Base-by-base conservation (phyloP, 2,888 invertebrate species). In the Chloroclystis v-ata region DNA sequence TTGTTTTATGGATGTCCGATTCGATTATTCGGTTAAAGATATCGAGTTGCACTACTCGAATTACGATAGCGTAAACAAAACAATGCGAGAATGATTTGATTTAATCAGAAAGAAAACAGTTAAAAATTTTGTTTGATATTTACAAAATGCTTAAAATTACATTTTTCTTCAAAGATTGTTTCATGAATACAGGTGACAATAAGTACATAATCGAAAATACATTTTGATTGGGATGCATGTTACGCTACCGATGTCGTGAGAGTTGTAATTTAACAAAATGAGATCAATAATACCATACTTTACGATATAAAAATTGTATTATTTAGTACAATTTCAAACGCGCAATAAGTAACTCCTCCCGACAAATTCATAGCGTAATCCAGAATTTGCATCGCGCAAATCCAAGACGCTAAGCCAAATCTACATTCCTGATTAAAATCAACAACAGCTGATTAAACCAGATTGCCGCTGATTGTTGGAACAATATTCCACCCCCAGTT, bases 1-100 rank as follows among this genome's bases (percentile, higher is more conserved):
- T 83, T 81, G 79, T 78, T 75, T 68, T 69, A 49, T 75, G 72
- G 74, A 72, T 72, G 78, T 82, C 80, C 72, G 72, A 78, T 75
- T 78, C 72, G 70, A 78, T 79, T 75, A 72, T 68, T 70, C 64
- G 69, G 63, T 66, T 63, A 66, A 72, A 73, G 73, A 56, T 61
- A 60, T 67, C 61, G 47, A 57, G 61, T 65, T 63, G 60, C 67
- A 49, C 47, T 54, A 59, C 60, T 70, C 59, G 52, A 61, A 62
- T 71, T 68, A 65, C 46, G 40, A 45, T 32, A 32, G 11, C 20
- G 35, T 50, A 50, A 54, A 53, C 51, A 49, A 49, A 54, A 54
- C 44, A 43, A 10, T 20, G 11, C 5, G 8, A 6, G 4, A 5
- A 13, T 12, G 3, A 3, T 16, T 32, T 16, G 2, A 1, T 14